These are phyloP conservation scores for Schizaphis graminum DNA, from an alignment of 2,888 invertebrate species.

Conservation along the genomic window DNA sequence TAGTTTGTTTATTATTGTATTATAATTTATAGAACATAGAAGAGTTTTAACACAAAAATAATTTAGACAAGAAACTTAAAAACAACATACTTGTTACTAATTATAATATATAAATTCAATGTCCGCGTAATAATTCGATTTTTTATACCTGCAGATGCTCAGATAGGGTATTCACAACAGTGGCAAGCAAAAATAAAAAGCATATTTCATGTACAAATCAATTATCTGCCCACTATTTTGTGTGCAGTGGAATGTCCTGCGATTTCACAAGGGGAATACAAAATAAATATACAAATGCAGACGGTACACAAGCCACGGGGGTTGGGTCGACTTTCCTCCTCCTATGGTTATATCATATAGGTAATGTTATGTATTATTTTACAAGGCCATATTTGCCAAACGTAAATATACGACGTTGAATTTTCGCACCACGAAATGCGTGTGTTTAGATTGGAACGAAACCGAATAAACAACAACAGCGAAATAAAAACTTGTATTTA, in stretches of 20 bases:
- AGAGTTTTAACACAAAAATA: background rate
- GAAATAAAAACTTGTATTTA: slow-evolving; percentile 25
- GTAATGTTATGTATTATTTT: slow-evolving; percentile 3
- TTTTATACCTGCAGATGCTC: background rate
- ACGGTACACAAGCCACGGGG: slow-evolving; percentile 26
- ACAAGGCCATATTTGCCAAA: slow-evolving; percentile 30
- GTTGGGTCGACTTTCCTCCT: slow-evolving; percentile 36
- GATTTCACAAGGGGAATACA: background rate
- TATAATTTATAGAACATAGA: too few species aligned
- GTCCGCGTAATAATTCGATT: background rate
- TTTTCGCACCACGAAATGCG: background rate
- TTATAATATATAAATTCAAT: background rate
- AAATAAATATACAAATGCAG: background rate
- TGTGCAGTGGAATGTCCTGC: background rate
- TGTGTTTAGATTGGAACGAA: slow-evolving; percentile 6
- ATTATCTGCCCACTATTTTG: background rate
- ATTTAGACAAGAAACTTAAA: background rate
- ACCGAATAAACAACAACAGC: slow-evolving; percentile 5
- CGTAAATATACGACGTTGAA: background rate
- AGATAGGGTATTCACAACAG: background rate
- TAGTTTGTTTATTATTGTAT: background rate
- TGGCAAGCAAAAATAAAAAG: background rate
- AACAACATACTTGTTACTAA: background rate
- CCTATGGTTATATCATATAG: background rate
- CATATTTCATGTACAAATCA: background rate